Conservation (phyloP, 2,113 vertebrate species). For the crab-eating macaque (Macaca fascicularis) region DNA sequence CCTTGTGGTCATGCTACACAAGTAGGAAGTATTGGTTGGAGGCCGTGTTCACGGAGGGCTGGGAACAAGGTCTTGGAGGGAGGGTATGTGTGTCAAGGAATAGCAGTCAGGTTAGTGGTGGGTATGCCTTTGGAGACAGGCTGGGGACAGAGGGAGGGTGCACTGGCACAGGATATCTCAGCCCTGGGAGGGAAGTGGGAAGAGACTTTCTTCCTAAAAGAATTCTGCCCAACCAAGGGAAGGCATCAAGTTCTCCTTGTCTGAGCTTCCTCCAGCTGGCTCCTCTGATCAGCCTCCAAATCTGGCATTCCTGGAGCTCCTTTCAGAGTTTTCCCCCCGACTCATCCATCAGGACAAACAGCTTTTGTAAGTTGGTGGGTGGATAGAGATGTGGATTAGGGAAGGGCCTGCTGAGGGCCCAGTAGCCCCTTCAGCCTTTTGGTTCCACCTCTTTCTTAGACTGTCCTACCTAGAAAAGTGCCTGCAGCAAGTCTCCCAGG, state of each 20-base stretch:
- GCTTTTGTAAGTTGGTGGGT: constrained; percentile 85
- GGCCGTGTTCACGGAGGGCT: neutral
- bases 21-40: constrained; percentile 71
- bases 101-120: neutral
- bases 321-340: constrained; percentile 93
- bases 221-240: constrained; percentile 82
- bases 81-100: neutral
- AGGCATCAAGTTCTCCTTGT: constrained; percentile 90
- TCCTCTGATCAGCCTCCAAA: constrained; percentile 79
- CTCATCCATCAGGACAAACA: constrained; percentile 86
- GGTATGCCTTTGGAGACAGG: neutral
- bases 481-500: constrained; percentile 72
- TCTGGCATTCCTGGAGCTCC: constrained; percentile 89
- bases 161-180: neutral
- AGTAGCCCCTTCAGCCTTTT: neutral
- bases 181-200: neutral
- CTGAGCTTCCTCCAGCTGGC: constrained; percentile 59
- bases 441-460: constrained; percentile 72
- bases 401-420: neutral
- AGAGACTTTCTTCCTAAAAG: constrained; percentile 23
- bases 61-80: neutral
- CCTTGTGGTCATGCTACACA: constrained; percentile 88
- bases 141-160: neutral
- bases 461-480: constrained; percentile 80
- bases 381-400: neutral